These are phyloP conservation scores for Dromaius novaehollandiae DNA, from an alignment of 2,113 vertebrate species.

Conservation along the genomic window DNA sequence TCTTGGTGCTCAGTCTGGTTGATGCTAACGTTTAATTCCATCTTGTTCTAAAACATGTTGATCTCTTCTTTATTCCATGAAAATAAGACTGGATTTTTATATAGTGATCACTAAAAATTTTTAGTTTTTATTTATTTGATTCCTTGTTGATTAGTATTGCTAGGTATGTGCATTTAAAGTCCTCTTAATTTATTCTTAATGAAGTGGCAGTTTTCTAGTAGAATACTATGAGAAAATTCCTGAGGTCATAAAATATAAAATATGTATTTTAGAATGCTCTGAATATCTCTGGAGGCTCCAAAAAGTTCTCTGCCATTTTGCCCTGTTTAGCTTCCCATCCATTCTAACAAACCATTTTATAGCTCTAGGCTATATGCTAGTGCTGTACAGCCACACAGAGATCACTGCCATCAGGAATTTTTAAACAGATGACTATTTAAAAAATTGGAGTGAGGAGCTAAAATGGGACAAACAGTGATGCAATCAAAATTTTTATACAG, in stretches of 20 bases:
- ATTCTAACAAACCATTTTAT: neutral
- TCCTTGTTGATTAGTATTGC: neutral
- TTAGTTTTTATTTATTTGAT: neutral
- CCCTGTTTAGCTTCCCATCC: neutral
- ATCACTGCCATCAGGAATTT: constrained; percentile 22
- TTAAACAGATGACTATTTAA: constrained; percentile 23
- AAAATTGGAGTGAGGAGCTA: neutral
- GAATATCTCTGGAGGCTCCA: neutral
- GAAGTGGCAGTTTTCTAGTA: neutral
- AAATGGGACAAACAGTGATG: neutral
- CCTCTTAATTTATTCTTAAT: neutral
- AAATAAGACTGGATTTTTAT: neutral
- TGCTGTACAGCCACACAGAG: neutral
- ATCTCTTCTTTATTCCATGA: neutral
- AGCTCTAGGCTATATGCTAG: constrained; percentile 25
- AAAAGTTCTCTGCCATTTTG: neutral
- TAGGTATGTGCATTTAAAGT: neutral
- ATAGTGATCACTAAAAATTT: neutral
- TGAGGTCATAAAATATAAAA: neutral
- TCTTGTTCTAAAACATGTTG: neutral
- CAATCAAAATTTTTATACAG: neutral
- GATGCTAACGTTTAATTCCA: constrained; percentile 22
- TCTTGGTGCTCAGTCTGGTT: constrained; percentile 7
- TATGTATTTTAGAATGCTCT: neutral
- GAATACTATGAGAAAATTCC: neutral